phyloP scores from a whole-genome alignment of 1,140 invertebrate genomes.

The Archivesica marissinica region DNA sequence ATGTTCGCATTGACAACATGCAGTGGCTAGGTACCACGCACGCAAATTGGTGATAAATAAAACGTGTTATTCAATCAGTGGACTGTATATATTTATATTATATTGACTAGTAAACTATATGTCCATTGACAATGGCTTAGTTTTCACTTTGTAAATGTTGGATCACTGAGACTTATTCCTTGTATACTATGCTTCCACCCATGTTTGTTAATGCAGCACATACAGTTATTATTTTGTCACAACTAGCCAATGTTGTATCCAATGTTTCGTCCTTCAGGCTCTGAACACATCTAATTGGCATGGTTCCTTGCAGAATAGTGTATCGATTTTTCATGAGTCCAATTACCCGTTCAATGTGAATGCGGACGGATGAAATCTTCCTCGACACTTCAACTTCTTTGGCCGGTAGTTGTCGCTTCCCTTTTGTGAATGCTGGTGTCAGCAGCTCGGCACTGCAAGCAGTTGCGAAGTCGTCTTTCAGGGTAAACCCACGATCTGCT shows the following conservation, averaged over 20 bases:
- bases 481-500: slow-evolving; percentile 36
- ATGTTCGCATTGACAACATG: too few species aligned
- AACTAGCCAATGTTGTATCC: background rate
- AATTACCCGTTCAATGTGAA: slow-evolving; percentile 52
- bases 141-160: too few species aligned
- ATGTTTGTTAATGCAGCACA: background rate
- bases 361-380: slow-evolving; percentile 21
- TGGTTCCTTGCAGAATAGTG: slow-evolving; percentile 40
- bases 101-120: too few species aligned
- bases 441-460: slow-evolving; percentile 32
- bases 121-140: too few species aligned
- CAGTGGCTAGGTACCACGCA: too few species aligned
- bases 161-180: too few species aligned
- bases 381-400: slow-evolving; percentile 18
- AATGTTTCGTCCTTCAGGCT: background rate
- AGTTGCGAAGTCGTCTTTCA: slow-evolving; percentile 31
- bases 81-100: too few species aligned
- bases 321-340: slow-evolving; percentile 44
- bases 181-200: background rate
- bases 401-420: slow-evolving; percentile 13
- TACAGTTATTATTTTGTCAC: background rate
- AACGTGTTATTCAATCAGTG: too few species aligned
- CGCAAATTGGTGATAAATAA: too few species aligned
- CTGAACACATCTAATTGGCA: background rate
- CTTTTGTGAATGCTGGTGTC: slow-evolving; percentile 50